Evolutionary conservation across 2,888 invertebrate genomes (phyloP), one percentile per base, ranked within the genome.

Genomic region (Caenorhabditis sulstoni): DNA sequence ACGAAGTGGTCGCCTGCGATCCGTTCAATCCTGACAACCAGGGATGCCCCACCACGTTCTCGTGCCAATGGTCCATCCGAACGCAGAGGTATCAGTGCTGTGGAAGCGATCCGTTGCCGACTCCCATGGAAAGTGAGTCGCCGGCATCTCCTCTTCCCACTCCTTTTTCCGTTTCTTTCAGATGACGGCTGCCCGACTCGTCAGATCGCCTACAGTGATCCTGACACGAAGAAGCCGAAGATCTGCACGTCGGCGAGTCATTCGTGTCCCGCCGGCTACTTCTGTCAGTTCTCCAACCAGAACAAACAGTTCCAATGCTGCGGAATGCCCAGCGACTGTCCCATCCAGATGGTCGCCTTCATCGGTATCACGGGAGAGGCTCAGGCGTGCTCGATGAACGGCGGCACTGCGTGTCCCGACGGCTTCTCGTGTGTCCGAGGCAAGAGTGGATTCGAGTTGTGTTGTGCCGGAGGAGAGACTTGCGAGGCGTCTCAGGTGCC

Each of bases 261-360:
- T 20, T 79, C 76, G 9, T 87, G 87, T 50, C 87, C 87, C 22
- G 66, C 82, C 8, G 87, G 87, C 8, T 87, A 86, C 50, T 85
- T 85, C 77, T 86, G 86, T 65, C 86, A 85, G 57, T 86, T 82
- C 53, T 83, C 83, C 1, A 74, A 47, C 29, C 67, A 71, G 53
- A 83, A 85, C 49, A 82, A 81, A 45, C 84, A 83, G 55, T 84
- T 84, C 80, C 86, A 86, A 73, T 86, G 86, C 67, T 86, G 86
- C 57, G 86, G 86, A 64, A 84, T 86, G 66, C 82, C 82, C 8
- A 76, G 79, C 20, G 83, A 85, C 50, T 86, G 86, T 62, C 86
- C 86, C 1, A 61, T 68, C 35, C 71, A 67, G 55, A 83, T 82
- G 85, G 83, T 86, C 11, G 86, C 86, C 0, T 86, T 86, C 68